phyloP scores from a whole-genome alignment of 2,888 invertebrate species.

The Penaeus monodon region DNA sequence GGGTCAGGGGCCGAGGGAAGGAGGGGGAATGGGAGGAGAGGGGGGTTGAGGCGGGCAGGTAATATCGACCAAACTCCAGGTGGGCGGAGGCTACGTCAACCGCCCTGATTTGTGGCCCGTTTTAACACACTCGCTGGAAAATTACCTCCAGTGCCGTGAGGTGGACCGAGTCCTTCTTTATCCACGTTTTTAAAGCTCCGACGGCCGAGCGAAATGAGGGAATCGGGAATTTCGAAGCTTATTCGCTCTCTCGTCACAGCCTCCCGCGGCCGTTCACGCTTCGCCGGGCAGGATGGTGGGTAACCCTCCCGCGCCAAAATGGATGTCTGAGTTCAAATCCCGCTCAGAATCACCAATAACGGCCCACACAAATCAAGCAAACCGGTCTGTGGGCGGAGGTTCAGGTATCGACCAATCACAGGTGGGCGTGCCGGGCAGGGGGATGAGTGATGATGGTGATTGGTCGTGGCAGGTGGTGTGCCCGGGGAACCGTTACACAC shows the following conservation, averaged over 20 bases:
- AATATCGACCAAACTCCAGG: slow-evolving; percentile 11
- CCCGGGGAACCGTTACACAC: slow-evolving; percentile 34
- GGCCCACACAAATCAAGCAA: slow-evolving; percentile 40
- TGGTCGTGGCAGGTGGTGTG: slow-evolving; percentile 37
- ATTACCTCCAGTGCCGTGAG: neutral
- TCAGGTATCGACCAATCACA: slow-evolving; percentile 49
- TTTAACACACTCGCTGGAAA: slow-evolving; percentile 17
- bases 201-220: too few relatives aligned
- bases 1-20: too few relatives aligned
- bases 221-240: too few relatives aligned
- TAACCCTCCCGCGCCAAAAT: neutral
- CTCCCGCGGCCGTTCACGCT: too few relatives aligned
- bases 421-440: slow-evolving; percentile 38
- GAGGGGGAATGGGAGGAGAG: too few relatives aligned
- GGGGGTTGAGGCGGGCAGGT: neutral
- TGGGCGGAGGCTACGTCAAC: slow-evolving; percentile 14
- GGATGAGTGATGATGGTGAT: slow-evolving; percentile 45
- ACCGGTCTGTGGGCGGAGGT: slow-evolving; percentile 32
- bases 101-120: slow-evolving; percentile 15
- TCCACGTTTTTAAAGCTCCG: too few relatives aligned
- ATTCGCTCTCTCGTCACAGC: too few relatives aligned
- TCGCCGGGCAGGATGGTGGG: too few relatives aligned
- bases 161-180: too few relatives aligned
- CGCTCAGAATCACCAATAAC: neutral
- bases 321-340: too few relatives aligned